Percentiles rank a stretch among this genome's conserved stretches.
phyloP scores from a whole-genome alignment of 1,140 invertebrate species.

The Rhyacophila brunnea region DNA sequence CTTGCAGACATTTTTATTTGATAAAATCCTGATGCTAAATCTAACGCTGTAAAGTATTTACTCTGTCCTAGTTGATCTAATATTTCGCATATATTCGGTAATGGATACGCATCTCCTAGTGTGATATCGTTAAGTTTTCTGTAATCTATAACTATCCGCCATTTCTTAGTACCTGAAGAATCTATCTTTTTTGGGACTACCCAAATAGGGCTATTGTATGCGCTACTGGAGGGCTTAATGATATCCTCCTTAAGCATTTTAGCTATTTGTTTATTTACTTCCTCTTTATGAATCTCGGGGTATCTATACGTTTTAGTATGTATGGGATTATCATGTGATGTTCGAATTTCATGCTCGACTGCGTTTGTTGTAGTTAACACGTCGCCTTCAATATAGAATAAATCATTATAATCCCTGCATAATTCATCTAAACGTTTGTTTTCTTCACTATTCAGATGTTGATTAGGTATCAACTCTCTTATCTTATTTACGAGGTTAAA shows the following conservation, averaged over 20 bases:
- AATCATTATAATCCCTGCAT: slow-evolving; percentile 32
- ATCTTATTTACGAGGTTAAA: slow-evolving; percentile 1
- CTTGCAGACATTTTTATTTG: neutral
- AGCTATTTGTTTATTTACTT: neutral
- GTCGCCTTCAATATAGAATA: slow-evolving; percentile 34
- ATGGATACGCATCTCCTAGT: neutral
- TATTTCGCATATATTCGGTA: neutral
- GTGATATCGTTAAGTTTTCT: neutral
- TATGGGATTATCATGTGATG: slow-evolving; percentile 26
- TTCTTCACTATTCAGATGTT: slow-evolving; percentile 35
- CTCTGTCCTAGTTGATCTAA: neutral
- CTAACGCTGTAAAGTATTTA: neutral
- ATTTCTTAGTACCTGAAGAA: neutral
- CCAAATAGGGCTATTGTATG: neutral
- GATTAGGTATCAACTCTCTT: slow-evolving; percentile 2
- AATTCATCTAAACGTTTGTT: slow-evolving; percentile 12
- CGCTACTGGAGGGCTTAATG: neutral
- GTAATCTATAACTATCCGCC: slow-evolving; percentile 1
- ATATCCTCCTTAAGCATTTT: neutral
- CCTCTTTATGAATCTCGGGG: neutral
- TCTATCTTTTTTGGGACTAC: neutral
- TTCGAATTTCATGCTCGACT: slow-evolving; percentile 37
- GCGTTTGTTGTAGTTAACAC: slow-evolving; percentile 7
- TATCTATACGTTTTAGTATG: too few relatives aligned
- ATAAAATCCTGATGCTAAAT: neutral